Base-by-base conservation (phyloP, 92 coral and sea anemone species). In the Phenganax marumi region DNA sequence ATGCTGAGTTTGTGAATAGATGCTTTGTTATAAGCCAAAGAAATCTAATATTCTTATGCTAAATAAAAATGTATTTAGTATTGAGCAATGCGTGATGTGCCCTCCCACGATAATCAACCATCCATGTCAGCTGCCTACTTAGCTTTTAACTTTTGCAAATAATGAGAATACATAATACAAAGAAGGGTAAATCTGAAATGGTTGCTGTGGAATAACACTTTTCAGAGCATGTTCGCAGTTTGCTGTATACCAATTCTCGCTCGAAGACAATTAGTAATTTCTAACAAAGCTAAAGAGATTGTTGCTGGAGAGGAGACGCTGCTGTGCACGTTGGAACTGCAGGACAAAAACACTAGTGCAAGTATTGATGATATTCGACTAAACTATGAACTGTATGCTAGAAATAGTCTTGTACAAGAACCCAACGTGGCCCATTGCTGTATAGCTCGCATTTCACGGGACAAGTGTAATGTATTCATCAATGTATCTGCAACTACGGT, bases 201-300 rank as follows among this genome's bases (percentile, higher is more conserved):
- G 43, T 33, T 33, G 43, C 43, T 33, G 43, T 5, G 3, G 43
- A 1, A 33, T 33, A 1, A 33, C 43, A 33, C 43, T 33, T 33
- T 33, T 33, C 43, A 66, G 53, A 53, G 2, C 26, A 74, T 74
- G 79, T 74, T 74, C 21, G 65, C 65, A 9, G 65, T 39, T 12
- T 74, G 79, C 26, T 74, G 79, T 55, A n/a, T 74, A 39, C 79
- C 79, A 74, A 22, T 51, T 24, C 79, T 74, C 11, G 11, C 79
- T 74, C 79, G 62, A 4, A 52, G 62, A 74, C 61, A 74, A 51
- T 43, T 74, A 39, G 13, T 74, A 43, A 52, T 74, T 74, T 74
- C 79, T 3, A 74, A 74, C 79, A 74, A 74, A 18, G 79, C 79
- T 19, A 74, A 74, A 10, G 47, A 51, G 25, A 18, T 74, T 52